phyloP scores from a whole-genome alignment of 2,888 invertebrate genomes.

The Spilosoma lubricipeda region DNA sequence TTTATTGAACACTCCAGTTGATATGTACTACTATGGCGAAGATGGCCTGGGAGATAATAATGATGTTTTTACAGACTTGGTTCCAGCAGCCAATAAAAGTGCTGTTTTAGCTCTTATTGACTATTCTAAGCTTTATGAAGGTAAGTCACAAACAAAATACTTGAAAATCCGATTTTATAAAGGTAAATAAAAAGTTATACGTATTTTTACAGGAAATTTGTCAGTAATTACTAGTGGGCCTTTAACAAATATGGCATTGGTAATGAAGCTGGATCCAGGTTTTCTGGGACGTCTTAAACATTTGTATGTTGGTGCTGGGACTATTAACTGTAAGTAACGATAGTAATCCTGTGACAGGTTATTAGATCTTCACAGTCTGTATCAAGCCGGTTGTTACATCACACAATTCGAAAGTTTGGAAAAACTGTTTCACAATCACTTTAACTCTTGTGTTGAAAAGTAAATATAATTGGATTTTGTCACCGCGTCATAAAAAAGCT shows the following conservation, averaged over 20 bases:
- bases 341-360: too few relatives aligned
- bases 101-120: slow-evolving; percentile 87
- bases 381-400: too few relatives aligned
- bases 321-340: slow-evolving; percentile 86
- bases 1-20: slow-evolving; percentile 67
- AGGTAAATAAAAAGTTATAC: not conserved
- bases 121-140: slow-evolving; percentile 83
- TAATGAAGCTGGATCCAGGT: slow-evolving; percentile 88
- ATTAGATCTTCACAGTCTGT: too few relatives aligned
- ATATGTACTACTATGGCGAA: slow-evolving; percentile 81
- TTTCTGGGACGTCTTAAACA: slow-evolving; percentile 88
- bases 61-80: slow-evolving; percentile 70
- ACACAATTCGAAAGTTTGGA: too few relatives aligned
- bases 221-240: slow-evolving; percentile 89
- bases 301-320: slow-evolving; percentile 92
- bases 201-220: slow-evolving; percentile 81
- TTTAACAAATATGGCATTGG: slow-evolving; percentile 92
- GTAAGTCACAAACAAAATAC: slow-evolving; percentile 54
- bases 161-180: not conserved
- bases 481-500: too few relatives aligned
- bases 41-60: slow-evolving; percentile 90
- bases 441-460: too few relatives aligned
- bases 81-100: slow-evolving; percentile 77
- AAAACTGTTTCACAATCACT: too few relatives aligned
- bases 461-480: too few relatives aligned